Base-by-base conservation (phyloP, 2,888 invertebrate genomes). In the Mycalesis mineus region DNA sequence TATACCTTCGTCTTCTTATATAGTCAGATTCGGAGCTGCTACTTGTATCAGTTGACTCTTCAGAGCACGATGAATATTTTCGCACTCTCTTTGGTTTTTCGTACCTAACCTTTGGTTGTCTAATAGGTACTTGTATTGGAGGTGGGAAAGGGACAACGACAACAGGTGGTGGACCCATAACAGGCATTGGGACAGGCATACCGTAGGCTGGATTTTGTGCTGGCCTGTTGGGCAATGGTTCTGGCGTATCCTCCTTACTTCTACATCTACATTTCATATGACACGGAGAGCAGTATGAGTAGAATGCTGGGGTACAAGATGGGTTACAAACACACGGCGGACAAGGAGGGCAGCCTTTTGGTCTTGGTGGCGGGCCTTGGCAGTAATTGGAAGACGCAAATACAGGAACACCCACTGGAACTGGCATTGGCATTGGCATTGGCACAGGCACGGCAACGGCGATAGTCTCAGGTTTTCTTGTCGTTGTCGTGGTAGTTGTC, bases 231-330 rank as follows among this genome's bases (percentile, higher is more conserved):
- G 54, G 53, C 15, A 63, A 29, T 60, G 68, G 49, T 28, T 29
- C 33, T 0, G 59, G 63, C 13, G 49, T 31, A 22, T 57, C 57
- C 15, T 55, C 54, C 37, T 33, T 14, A 50, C 22, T 48, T 49
- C 47, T 62, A 52, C 65, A 65, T 41, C 65, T 52, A 51, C 88
- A 88, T 62, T 76, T 75, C 62, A 68, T 68, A 57, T 88, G 88
- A 45, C 88, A 88, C 5, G 77, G 68, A 0, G 87, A 87, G 55
- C 87, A 87, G 59, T 73, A 87, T 0, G 87, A 74, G 58, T 78
- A 87, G 65, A 84, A 84, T 1, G 84, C 65, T n/a, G 87, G 87
- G 1, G 84, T 84, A 55, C 86, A 87, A 0, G 72, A 68, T 1
- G 87, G 85, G 28, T 52, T 51, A 55, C 87, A 87, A 0, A 75